Conservation (phyloP, 2,888 invertebrate genomes). For the Sarcophaga rosellei region DNA sequence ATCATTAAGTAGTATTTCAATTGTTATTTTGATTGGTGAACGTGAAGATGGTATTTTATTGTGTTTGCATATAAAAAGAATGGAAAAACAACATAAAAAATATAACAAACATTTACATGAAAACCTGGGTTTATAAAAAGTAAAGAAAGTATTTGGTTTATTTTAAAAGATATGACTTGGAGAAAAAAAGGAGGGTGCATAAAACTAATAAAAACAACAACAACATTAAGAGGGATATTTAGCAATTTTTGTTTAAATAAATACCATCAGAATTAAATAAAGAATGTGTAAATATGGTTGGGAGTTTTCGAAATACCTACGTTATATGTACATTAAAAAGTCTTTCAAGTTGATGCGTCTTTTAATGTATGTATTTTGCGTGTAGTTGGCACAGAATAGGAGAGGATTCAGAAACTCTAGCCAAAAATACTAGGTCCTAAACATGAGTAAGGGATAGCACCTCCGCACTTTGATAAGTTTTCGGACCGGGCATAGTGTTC, state of each 20-base stretch:
- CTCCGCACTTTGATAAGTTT: no score
- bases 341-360: no score
- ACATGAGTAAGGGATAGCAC: no score
- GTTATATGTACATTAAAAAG: no score
- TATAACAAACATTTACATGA: not conserved
- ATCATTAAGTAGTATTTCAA: not conserved
- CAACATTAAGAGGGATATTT: constrained; percentile 37
- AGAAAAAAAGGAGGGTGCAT: not conserved
- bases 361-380: no score
- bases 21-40: constrained; percentile 18
- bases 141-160: not conserved
- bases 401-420: no score
- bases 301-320: no score
- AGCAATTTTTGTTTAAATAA: not conserved
- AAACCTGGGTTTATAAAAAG: not conserved
- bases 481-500: no score
- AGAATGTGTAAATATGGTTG: no score
- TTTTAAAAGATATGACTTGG: not conserved
- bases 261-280: not conserved
- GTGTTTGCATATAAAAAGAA: constrained; percentile 21
- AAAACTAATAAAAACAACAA: constrained; percentile 40
- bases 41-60: constrained; percentile 24
- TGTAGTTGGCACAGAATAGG: no score
- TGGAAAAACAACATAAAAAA: constrained; percentile 27
- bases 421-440: no score